Conservation (phyloP, 2,888 invertebrate genomes). For the Zygogramma bicolorata region DNA sequence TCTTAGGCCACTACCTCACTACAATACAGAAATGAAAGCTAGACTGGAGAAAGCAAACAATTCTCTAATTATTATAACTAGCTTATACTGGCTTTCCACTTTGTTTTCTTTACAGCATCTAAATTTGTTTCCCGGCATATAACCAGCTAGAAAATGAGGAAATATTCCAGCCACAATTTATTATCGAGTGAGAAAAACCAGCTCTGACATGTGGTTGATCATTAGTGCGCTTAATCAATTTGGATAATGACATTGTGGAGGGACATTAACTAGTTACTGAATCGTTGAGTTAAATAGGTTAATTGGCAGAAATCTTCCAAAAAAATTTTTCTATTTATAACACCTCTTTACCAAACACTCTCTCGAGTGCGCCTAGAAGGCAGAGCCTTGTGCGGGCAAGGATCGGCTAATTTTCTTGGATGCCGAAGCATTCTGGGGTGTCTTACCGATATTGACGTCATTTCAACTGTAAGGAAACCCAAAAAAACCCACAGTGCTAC, state of each 20-base stretch:
- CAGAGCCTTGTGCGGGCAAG: no score
- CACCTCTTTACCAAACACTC: no score
- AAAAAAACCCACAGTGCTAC: no score
- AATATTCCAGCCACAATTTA: conserved; percentile 30
- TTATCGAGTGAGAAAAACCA: conserved; percentile 43
- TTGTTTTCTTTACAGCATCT: conserved; percentile 34
- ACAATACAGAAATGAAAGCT: not conserved
- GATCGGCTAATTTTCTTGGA: no score
- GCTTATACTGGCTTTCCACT: conserved; percentile 41
- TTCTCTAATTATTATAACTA: conserved; percentile 18
- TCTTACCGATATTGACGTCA: no score
- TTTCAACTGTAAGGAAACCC: no score
- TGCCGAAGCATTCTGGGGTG: no score
- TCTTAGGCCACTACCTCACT: not conserved
- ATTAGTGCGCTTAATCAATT: conserved; percentile 43
- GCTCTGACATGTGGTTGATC: conserved; percentile 42
- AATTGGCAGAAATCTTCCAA: not conserved
- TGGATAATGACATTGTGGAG: conserved; percentile 19
- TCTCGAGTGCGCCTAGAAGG: no score
- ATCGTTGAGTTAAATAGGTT: not conserved
- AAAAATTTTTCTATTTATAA: no score
- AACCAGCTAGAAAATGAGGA: conserved; percentile 43
- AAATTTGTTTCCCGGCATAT: conserved; percentile 33
- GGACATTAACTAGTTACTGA: conserved; percentile 7
- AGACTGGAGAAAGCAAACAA: conserved; percentile 2